Evolutionary conservation across 2,113 vertebrate genomes (phyloP), one percentile per base, ranked within the genome.

Genomic region (Lasiurus borealis): DNA sequence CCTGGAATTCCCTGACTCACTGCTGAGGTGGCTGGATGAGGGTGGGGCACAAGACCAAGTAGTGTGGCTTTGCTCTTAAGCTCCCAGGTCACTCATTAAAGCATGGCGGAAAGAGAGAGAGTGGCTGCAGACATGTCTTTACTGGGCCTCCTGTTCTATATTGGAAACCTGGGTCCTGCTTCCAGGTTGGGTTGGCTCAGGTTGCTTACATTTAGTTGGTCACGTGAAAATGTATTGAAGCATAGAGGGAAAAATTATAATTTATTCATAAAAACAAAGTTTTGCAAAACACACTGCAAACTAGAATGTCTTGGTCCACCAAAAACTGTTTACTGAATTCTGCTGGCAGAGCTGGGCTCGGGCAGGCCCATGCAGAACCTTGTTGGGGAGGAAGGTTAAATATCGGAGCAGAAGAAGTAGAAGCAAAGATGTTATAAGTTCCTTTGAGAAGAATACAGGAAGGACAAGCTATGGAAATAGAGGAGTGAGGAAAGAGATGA

Each of bases 361-460:
- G 5, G 44, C 46, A 62, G 40, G 81, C 52, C 19, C 0, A 2
- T 6, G n/a, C 46, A 62, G 66, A 82, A 31, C 71, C 46, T 6
- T 13, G 0, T 44, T 59, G 40, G 40, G 6, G n/a, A 77, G 12
- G 59, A 46, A 92, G 92, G 85, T 75, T 78, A 90, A 82, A n/a
- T 3, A 46, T 23, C 5, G 25, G 50, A 40, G 12, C 46, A 69
- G 76, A 85, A 80, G n/a, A 86, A 84, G 50, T 15, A 68, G 94
- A 76, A 95, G 64, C 25, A 8, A 71, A 81, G 82, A 86, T 90
- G 40, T 29, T 36, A 84, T 36, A 81, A 78, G 54, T 75, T 91
- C 73, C 23, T 95, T 73, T 27, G 36, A 78, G 85, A 78, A 93
- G 52, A 76, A 57, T 10, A 57, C 44, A 85, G 89, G 93, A 93